Evolutionary conservation across 2,113 vertebrate genomes (phyloP).

Genomic region (Pomatorhinus ruficollis): DNA sequence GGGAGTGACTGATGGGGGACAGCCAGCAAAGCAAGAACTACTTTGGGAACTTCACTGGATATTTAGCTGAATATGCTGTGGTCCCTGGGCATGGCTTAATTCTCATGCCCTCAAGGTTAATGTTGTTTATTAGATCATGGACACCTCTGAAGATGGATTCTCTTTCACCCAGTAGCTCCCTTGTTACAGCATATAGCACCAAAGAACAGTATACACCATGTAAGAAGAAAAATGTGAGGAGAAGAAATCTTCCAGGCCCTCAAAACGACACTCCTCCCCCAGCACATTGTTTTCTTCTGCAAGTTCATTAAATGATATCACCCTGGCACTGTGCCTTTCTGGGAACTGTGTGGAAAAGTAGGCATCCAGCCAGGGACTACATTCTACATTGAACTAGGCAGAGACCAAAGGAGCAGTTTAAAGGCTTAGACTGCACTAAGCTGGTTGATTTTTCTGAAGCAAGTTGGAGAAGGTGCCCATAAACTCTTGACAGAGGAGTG

Average conservation of each 20-base stretch:
- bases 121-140: not conserved
- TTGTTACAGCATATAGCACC: not conserved
- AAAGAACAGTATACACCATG: not conserved
- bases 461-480: not conserved
- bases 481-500: not conserved
- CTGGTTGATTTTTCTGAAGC: not conserved
- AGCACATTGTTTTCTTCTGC: not conserved
- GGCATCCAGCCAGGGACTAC: not conserved
- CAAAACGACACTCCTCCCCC: not conserved
- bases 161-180: not conserved
- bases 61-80: not conserved
- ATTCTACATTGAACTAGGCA: not conserved
- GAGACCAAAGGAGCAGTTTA: not conserved
- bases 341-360: not conserved
- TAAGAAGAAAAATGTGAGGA: not conserved
- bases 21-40: not conserved
- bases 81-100: not conserved
- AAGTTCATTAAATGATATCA: constrained; percentile 5
- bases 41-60: not conserved
- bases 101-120: not conserved
- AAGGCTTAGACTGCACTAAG: not conserved
- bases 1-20: not conserved
- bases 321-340: not conserved
- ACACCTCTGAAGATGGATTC: not conserved
- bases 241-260: not conserved